Conservation (phyloP, 2,888 invertebrate genomes). For the Dorcus parallelipipedus region DNA sequence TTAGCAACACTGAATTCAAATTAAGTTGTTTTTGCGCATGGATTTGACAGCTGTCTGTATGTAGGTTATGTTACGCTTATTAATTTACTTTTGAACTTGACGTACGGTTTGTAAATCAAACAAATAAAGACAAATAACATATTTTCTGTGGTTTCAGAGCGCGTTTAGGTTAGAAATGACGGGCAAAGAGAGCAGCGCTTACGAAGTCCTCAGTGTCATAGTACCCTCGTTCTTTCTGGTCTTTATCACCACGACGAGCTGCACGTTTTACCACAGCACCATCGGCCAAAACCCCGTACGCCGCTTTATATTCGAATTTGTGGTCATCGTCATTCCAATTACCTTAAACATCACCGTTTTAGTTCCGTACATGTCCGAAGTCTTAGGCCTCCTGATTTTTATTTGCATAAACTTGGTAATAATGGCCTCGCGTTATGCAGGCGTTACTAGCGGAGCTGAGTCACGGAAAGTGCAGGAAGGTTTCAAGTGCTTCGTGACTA, state of each 20-base stretch:
- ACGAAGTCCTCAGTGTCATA: slow-evolving; percentile 49
- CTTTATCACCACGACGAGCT: slow-evolving; percentile 36
- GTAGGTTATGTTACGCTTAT: not conserved
- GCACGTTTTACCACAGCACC: slow-evolving; percentile 27
- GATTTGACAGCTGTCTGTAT: not conserved
- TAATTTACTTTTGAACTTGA: not conserved
- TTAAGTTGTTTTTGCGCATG: no score
- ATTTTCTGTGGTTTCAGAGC: not conserved
- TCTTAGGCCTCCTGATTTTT: slow-evolving; percentile 9
- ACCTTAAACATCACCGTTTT: slow-evolving; percentile 57
- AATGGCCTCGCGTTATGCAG: slow-evolving; percentile 1
- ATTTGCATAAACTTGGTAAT: slow-evolving; percentile 6
- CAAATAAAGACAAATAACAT: not conserved
- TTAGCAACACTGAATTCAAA: no score
- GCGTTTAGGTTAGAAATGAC: not conserved
- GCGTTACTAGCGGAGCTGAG: not conserved
- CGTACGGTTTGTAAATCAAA: not conserved
- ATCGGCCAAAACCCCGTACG: slow-evolving; percentile 11
- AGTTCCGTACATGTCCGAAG: slow-evolving; percentile 42
- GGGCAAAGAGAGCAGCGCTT: slow-evolving; percentile 36
- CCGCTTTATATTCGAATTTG: slow-evolving; percentile 54
- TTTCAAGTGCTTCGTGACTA: slow-evolving; percentile 56
- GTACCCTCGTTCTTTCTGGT: slow-evolving; percentile 40
- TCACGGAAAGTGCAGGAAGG: not conserved
- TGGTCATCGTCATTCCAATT: slow-evolving; percentile 55